Conservation (phyloP, 2,113 vertebrate species). For the Hepsetus odoe region DNA sequence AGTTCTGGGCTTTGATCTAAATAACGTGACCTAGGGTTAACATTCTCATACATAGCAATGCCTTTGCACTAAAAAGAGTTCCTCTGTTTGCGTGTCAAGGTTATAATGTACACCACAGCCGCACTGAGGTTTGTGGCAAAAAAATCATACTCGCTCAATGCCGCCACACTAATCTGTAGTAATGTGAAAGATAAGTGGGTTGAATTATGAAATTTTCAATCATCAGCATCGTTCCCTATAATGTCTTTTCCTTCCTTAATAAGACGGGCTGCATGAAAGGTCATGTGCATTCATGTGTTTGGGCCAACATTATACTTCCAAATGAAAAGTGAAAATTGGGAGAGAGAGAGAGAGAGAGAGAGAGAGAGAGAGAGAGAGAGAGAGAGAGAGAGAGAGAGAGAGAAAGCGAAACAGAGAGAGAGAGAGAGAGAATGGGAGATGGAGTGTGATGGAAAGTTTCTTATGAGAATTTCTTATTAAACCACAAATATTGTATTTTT, state of each 20-base stretch:
- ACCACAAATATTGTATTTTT: not conserved
- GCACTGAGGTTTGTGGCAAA: not conserved
- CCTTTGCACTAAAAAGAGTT: conserved; percentile 16
- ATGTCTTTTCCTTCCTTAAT: conserved; percentile 51
- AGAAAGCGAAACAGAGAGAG: not conserved
- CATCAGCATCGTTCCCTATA: conserved; percentile 39
- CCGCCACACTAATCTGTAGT: not conserved
- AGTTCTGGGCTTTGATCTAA: conserved; percentile 40
- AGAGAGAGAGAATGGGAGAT: not conserved
- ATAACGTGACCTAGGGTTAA: conserved; percentile 38
- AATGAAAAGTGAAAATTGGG: conserved; percentile 11
- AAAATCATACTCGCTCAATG: not conserved
- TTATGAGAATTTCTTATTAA: conserved; percentile 8
- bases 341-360: not conserved
- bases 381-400: not conserved
- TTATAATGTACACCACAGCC: conserved; percentile 24
- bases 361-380: not conserved
- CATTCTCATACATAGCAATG: conserved; percentile 8
- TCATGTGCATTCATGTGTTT: conserved; percentile 6
- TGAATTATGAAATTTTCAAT: conserved; percentile 27
- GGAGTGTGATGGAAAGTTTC: not conserved
- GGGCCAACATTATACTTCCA: not conserved
- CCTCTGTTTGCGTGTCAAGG: conserved; percentile 38
- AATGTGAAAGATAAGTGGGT: conserved; percentile 31
- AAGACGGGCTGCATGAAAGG: conserved; percentile 3